Base-by-base conservation (phyloP, 2,888 invertebrate species). In the Drosophila macrospina region DNA sequence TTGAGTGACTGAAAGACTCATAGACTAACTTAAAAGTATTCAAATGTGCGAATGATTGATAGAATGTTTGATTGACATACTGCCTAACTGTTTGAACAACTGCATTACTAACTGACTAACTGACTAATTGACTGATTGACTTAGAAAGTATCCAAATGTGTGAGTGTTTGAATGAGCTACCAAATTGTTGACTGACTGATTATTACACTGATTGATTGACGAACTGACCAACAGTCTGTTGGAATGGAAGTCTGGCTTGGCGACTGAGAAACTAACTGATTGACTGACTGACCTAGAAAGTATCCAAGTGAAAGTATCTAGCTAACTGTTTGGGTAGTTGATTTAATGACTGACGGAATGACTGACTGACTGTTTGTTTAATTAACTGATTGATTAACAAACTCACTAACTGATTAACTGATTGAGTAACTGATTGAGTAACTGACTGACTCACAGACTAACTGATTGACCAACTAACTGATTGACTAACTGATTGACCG, bases 21-120 rank as follows among this genome's bases (percentile, higher is more conserved):
- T n/a, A n/a, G n/a, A n/a, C n/a, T n/a, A n/a, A 20, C 20, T 20
- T 20, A 20, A 3, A 20, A 20, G 20, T 20, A 20, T 2, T 3
- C 20, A 20, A 20, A 20, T 37, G 36, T 11, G 28, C 4, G 11
- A 39, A 16, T 20, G 55, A 15, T 41, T 51, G 56, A 47, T 34
- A 39, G 44, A 42, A 7, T 51, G 50, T 26, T 13, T 26, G 36
- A 37, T n/a, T n/a, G n/a, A n/a, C n/a, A n/a, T n/a, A n/a, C n/a
- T n/a, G n/a, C n/a, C n/a, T n/a, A 44, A 42, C 10, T 51, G 50
- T 26, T 13, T 26, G 36, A 37, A 26, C 11, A 48, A 20, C 20
- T 34, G n/a, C 1, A 0, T 16, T 5, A 16, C 6, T 47, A 6
- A 11, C 1, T 11, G 15, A 16, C 6, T 47, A 6, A 11, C 1